Base-by-base conservation (phyloP, 1,140 invertebrate genomes). In the Armadillidium nasatum region DNA sequence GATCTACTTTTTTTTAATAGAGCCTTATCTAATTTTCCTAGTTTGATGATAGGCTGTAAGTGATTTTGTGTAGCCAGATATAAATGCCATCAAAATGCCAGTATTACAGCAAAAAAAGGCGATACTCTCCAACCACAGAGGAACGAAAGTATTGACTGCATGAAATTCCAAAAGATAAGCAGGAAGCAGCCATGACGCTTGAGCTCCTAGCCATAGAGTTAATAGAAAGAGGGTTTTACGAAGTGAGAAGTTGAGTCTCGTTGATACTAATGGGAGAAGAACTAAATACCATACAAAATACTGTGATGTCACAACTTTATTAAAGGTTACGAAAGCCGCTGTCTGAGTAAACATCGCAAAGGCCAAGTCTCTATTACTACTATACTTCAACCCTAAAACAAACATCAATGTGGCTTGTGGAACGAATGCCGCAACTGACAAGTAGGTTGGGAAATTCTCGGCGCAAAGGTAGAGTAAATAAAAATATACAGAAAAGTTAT, bases 401-500 rank as follows among this genome's bases (percentile, higher is more conserved):
- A 93, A 81, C 11, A 96, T 82, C 1, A 94, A 84, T 19, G 91
- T 75, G 6, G 92, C 76, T 83, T 95, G 92, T 2, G 94, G 94
- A 44, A 93, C 81, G 82, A 94, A 89, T 0, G 90, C 88, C 0
- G 91, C 82, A 0, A 91, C 76, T 81, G 90, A 91, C n/a, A 92
- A 86, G 66, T 22, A 88, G 82, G 82, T 81, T 70, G 45, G 78
- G 6, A 33, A 50, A 43, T 76, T 72, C 79, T 88, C 87, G 69
- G 87, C 88, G n/a, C 88, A 89, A 44, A 98, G 86, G 85, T 98
- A 98, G 66, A 96, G 88, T 83, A 96, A 87, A 83, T 98, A 96
- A 84, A 99, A 99, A 82, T 96, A 94, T 0, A 96, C 86, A 0
- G 97, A 99, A 85, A 99, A 99, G 85, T 99, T 99, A 84, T 99